Evolutionary conservation across 2,888 invertebrate species (phyloP).

Genomic region (Caenorhabditis sp.): DNA sequence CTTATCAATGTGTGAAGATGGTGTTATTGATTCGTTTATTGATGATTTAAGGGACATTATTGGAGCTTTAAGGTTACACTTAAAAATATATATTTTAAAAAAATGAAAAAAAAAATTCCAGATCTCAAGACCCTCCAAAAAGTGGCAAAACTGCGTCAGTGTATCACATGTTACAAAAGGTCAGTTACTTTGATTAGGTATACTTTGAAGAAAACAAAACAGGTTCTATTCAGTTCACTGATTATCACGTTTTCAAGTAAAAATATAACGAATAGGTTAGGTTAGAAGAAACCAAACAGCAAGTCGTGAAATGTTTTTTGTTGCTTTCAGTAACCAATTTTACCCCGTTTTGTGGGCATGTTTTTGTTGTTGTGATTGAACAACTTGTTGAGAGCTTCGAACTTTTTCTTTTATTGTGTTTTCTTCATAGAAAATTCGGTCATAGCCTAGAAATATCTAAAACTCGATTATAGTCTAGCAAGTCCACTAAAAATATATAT

Average conservation of each 20-base stretch:
- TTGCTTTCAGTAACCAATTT: neutral
- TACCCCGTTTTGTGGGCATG: neutral
- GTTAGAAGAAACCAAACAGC: neutral
- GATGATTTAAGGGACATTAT: constrained; percentile 43
- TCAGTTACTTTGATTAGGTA: constrained; percentile 8
- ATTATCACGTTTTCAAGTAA: too few relatives aligned
- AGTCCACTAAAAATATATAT: too few relatives aligned
- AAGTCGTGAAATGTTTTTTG: neutral
- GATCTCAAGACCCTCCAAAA: constrained; percentile 13
- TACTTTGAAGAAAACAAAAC: too few relatives aligned
- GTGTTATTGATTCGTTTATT: constrained; percentile 43
- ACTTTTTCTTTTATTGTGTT: too few relatives aligned
- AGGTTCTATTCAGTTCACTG: too few relatives aligned
- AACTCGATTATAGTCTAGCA: too few relatives aligned
- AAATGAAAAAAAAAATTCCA: too few relatives aligned
- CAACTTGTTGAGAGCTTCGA: neutral
- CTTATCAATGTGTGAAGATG: constrained; percentile 47
- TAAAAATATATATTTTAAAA: too few relatives aligned
- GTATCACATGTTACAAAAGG: constrained; percentile 45
- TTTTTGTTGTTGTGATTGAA: neutral
- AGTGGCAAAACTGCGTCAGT: constrained; percentile 36
- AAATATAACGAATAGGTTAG: neutral
- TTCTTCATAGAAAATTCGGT: too few relatives aligned
- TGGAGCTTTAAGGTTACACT: constrained; percentile 8
- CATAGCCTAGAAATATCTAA: too few relatives aligned